These are phyloP conservation scores for Dissostichus mawsoni DNA, from an alignment of 2,113 vertebrate species.

Conservation along the genomic window DNA sequence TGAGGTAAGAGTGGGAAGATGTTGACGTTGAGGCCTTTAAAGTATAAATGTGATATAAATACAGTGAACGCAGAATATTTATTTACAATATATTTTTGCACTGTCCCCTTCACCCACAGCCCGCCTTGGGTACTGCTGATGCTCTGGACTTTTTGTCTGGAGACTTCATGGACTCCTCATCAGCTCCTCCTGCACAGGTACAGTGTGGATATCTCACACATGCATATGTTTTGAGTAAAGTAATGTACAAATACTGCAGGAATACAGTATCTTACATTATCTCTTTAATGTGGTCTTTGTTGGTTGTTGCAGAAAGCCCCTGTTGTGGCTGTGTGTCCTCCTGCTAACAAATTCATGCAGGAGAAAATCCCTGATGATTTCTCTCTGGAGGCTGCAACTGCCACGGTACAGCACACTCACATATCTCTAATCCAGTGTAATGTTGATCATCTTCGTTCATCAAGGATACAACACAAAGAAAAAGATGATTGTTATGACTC, in stretches of 20 bases:
- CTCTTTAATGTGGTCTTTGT: neutral
- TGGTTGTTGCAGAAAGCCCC: conserved; percentile 35
- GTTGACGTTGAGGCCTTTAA: neutral
- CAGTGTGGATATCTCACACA: too few relatives aligned
- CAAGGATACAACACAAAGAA: neutral
- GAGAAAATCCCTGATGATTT: conserved; percentile 48
- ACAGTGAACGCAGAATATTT: neutral
- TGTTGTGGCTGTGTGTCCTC: conserved; percentile 36
- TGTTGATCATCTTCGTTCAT: neutral
- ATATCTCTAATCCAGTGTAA: neutral
- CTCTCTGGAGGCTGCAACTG: conserved; percentile 58
- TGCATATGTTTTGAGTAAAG: too few relatives aligned
- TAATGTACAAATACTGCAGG: too few relatives aligned
- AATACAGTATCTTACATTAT: neutral
- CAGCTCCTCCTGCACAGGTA: conserved; percentile 63
- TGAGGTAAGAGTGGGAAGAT: conserved; percentile 61
- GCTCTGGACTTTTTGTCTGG: conserved; percentile 77
- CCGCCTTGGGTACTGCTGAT: conserved; percentile 67
- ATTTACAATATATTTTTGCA: neutral
- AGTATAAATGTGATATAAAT: neutral
- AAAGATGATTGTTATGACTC: too few relatives aligned
- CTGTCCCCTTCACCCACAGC: conserved; percentile 49
- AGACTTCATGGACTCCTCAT: conserved; percentile 63
- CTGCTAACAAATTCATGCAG: conserved; percentile 67
- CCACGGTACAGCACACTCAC: conserved; percentile 12